A percentile compares a stretch with the other conserved stretches of the same genome.
phyloP scores from a whole-genome alignment of 2,888 invertebrate genomes.

The Phasia obesa region DNA sequence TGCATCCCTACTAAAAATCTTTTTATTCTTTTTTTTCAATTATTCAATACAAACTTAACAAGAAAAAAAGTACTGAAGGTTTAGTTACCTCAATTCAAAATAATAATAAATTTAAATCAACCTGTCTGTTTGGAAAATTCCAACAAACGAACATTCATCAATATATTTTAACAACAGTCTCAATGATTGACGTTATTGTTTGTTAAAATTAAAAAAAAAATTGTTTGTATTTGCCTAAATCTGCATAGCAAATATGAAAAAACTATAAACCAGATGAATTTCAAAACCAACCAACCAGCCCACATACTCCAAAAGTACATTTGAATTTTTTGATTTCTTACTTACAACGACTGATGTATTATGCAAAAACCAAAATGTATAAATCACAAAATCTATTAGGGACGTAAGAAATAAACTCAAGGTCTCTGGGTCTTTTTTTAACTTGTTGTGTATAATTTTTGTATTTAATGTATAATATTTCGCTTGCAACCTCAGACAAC shows the following conservation, averaged over 20 bases:
- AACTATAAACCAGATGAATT: conserved; percentile 14
- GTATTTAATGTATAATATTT: conserved; percentile 9
- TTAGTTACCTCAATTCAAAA: neutral
- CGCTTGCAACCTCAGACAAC: neutral
- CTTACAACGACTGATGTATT: neutral
- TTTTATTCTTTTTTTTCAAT: no score
- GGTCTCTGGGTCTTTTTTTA: neutral
- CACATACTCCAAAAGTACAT: conserved; percentile 10
- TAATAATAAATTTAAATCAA: neutral
- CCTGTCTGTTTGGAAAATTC: neutral
- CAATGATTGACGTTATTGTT: conserved; percentile 26
- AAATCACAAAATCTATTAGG: neutral
- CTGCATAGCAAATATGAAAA: neutral
- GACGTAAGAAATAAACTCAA: neutral
- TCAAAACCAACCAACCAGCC: neutral
- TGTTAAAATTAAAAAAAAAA: no score
- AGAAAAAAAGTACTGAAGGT: neutral
- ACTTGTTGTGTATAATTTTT: neutral
- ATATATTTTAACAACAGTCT: neutral
- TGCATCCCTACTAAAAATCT: no score
- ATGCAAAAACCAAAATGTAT: neutral
- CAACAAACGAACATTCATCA: neutral
- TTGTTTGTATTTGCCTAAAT: neutral
- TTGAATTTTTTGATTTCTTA: conserved; percentile 17
- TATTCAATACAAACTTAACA: no score